Evolutionary conservation across 2,797 vertebrate species (phyloP).

Genomic region (Oreonectes daqikongensis): DNA sequence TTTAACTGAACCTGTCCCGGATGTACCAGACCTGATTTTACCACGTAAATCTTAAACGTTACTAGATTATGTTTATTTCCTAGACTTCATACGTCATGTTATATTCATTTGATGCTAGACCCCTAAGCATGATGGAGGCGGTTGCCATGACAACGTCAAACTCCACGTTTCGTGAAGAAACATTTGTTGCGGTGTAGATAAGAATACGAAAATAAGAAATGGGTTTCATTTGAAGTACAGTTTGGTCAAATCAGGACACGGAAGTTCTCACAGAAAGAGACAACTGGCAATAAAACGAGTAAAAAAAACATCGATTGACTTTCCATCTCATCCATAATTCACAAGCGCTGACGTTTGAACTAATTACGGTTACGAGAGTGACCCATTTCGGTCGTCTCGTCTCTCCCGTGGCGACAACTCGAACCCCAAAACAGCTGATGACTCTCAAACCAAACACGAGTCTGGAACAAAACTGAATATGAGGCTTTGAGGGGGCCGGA

Average conservation of each 20-base stretch:
- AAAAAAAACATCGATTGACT: conserved; percentile 60
- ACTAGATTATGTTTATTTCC: not conserved
- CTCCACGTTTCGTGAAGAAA: not conserved
- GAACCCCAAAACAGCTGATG: conserved; percentile 47
- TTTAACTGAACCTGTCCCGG: not conserved
- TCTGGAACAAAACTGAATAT: not conserved
- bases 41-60: not conserved
- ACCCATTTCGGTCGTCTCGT: conserved; percentile 71
- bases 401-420: not conserved
- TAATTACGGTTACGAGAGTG: conserved; percentile 77
- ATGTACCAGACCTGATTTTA: not conserved
- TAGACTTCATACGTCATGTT: not conserved
- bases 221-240: conserved; percentile 17
- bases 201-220: not conserved
- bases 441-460: conserved; percentile 12
- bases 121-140: not conserved
- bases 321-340: conserved; percentile 78
- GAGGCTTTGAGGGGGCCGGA: conserved; percentile 14
- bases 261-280: conserved; percentile 61
- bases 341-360: conserved; percentile 77
- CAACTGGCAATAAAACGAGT: conserved; percentile 39
- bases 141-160: conserved; percentile 1
- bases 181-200: not conserved
- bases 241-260: conserved; percentile 38
- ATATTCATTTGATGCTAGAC: not conserved